Percentiles rank a stretch among this genome's conserved stretches.
Evolutionary conservation across 2,113 vertebrate species (phyloP).

Genomic region (Ammodytes marinus): DNA sequence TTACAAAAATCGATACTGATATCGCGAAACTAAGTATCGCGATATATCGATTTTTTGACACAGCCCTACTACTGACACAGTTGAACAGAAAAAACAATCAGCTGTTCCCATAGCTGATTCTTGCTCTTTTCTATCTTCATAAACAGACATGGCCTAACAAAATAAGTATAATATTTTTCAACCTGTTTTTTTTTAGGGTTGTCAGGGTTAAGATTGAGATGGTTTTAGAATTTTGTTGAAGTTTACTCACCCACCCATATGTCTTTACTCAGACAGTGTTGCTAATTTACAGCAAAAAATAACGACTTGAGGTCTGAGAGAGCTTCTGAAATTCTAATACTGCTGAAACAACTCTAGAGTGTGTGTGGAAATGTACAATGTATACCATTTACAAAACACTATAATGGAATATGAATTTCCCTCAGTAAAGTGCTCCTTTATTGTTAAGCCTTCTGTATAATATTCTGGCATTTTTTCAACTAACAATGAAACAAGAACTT

Average conservation of each 20-base stretch:
- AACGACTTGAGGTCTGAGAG: not conserved
- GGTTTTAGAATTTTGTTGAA: not conserved
- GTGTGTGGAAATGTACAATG: too few relatives aligned
- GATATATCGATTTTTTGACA: too few relatives aligned
- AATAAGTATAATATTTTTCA: too few relatives aligned
- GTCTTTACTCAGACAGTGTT: not conserved
- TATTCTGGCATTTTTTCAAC: not conserved
- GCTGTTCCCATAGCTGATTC: slow-evolving; percentile 32
- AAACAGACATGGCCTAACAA: not conserved
- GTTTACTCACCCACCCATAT: not conserved
- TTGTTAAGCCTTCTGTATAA: not conserved
- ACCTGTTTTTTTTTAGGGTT: too few relatives aligned
- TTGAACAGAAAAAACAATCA: slow-evolving; percentile 49
- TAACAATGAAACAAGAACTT: not conserved
- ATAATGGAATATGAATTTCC: not conserved
- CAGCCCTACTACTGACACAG: slow-evolving; percentile 15
- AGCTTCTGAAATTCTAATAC: not conserved
- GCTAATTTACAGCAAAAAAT: not conserved
- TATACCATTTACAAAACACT: not conserved
- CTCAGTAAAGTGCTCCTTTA: not conserved
- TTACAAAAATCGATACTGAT: too few relatives aligned
- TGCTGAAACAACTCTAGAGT: not conserved
- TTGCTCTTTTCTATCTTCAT: not conserved
- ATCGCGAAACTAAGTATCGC: too few relatives aligned
- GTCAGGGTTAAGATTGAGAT: too few relatives aligned